Evolutionary conservation across 2,888 invertebrate species (phyloP).

Genomic region (Chrysomela aeneicollis): DNA sequence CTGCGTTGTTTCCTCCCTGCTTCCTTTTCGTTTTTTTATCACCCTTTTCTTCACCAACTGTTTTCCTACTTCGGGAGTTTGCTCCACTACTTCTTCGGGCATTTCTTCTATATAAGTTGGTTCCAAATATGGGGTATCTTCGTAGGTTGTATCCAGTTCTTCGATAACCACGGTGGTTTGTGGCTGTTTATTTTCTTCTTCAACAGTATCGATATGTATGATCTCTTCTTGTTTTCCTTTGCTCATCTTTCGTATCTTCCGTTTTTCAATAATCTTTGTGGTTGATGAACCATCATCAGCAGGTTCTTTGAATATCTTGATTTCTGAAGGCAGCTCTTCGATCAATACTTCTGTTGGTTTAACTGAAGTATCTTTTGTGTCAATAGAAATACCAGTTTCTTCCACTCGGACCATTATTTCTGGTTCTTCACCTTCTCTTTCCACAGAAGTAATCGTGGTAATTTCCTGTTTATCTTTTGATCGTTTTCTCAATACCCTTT

Average conservation of each 20-base stretch:
- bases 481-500: constrained; percentile 59
- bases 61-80: constrained; percentile 56
- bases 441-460: constrained; percentile 45
- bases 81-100: constrained; percentile 49
- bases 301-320: constrained; percentile 44
- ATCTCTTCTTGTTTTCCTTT: constrained; percentile 56
- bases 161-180: constrained; percentile 58
- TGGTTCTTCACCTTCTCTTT: constrained; percentile 50
- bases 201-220: constrained; percentile 54
- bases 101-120: constrained; percentile 45
- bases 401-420: constrained; percentile 47
- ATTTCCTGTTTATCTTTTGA: constrained; percentile 58
- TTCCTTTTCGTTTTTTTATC: constrained; percentile 54
- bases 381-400: constrained; percentile 49
- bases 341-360: constrained; percentile 38
- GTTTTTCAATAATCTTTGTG: constrained; percentile 54
- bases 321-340: constrained; percentile 51
- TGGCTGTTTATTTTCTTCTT: constrained; percentile 60
- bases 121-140: constrained; percentile 30
- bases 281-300: constrained; percentile 43
- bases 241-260: constrained; percentile 48
- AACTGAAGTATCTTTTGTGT: constrained; percentile 46
- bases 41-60: constrained; percentile 49
- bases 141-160: constrained; percentile 47
- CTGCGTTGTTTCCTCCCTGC: constrained; percentile 55